These are phyloP conservation scores for Samia ricini DNA, from an alignment of 1,140 invertebrate species.

Conservation along the genomic window DNA sequence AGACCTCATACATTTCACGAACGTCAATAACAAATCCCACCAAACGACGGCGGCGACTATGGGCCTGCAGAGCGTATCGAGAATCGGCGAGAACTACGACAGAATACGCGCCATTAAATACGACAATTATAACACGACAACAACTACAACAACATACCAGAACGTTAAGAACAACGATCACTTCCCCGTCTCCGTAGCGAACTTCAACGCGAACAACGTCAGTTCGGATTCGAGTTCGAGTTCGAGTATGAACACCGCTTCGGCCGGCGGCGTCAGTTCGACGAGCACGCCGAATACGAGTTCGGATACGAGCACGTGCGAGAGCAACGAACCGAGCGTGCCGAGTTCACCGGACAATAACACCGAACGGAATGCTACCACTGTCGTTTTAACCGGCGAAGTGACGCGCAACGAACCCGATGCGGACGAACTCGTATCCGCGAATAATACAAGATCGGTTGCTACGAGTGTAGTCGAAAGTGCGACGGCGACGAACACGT, in stretches of 20 bases:
- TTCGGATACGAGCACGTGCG: constrained; percentile 64
- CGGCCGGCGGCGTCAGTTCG: constrained; percentile 54
- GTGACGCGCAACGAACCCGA: constrained; percentile 36
- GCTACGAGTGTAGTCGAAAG: constrained; percentile 62
- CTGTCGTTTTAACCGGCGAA: constrained; percentile 31
- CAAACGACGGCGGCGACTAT: constrained; percentile 29
- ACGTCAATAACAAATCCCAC: constrained; percentile 38
- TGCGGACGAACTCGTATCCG: constrained; percentile 35
- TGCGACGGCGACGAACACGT: constrained; percentile 68
- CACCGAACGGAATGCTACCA: constrained; percentile 52
- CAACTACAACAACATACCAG: constrained; percentile 52
- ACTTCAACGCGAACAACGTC: constrained; percentile 50
- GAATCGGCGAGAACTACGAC: constrained; percentile 49
- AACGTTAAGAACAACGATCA: constrained; percentile 52
- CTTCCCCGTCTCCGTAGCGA: constrained; percentile 39
- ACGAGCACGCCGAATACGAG: constrained; percentile 67
- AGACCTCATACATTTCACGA: constrained; percentile 59
- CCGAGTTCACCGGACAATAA: constrained; percentile 68
- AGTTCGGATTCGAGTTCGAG: constrained; percentile 71
- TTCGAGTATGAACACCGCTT: constrained; percentile 67
- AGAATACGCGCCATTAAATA: constrained; percentile 46
- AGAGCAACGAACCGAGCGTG: constrained; percentile 68
- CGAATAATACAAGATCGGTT: constrained; percentile 33
- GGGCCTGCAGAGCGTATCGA: constrained; percentile 48
- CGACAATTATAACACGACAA: constrained; percentile 48